phyloP scores from a whole-genome alignment of 2,888 invertebrate genomes.

The Gisinianus flammeolus region DNA sequence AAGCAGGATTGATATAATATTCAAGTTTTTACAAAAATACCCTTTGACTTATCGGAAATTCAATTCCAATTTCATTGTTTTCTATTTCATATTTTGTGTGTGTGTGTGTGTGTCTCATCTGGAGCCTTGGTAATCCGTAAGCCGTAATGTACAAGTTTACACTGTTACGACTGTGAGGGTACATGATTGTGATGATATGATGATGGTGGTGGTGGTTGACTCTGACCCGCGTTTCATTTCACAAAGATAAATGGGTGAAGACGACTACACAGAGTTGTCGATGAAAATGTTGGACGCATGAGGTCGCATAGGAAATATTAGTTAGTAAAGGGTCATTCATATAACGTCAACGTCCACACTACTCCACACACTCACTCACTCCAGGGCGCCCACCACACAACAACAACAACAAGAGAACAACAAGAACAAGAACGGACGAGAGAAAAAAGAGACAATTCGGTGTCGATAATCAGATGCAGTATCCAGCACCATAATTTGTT shows the following conservation, averaged over 20 bases:
- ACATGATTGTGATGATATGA: too few species aligned
- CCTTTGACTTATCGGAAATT: too few species aligned
- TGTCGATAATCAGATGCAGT: slow-evolving; percentile 46
- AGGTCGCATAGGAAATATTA: slow-evolving; percentile 43
- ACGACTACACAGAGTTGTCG: neutral
- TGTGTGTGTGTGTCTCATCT: too few species aligned
- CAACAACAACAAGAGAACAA: neutral
- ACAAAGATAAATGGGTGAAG: slow-evolving; percentile 20
- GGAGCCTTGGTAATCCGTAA: too few species aligned
- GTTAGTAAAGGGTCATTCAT: slow-evolving; percentile 43
- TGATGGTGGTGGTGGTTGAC: too few species aligned
- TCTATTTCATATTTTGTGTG: too few species aligned
- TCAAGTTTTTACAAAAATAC: too few species aligned
- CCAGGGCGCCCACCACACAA: neutral
- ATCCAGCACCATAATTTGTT: slow-evolving; percentile 43
- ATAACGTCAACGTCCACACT: slow-evolving; percentile 8
- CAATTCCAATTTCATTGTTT: too few species aligned
- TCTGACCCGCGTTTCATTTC: neutral
- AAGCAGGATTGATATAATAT: too few species aligned
- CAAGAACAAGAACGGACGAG: slow-evolving; percentile 12
- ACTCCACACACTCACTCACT: neutral
- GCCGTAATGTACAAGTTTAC: too few species aligned
- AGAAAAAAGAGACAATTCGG: slow-evolving; percentile 41
- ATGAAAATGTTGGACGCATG: slow-evolving; percentile 31
- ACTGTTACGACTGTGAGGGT: too few species aligned